Evolutionary conservation across 1,140 invertebrate species (phyloP), one percentile per base, ranked within the genome.

Genomic region (Meloidogyne hapla): DNA sequence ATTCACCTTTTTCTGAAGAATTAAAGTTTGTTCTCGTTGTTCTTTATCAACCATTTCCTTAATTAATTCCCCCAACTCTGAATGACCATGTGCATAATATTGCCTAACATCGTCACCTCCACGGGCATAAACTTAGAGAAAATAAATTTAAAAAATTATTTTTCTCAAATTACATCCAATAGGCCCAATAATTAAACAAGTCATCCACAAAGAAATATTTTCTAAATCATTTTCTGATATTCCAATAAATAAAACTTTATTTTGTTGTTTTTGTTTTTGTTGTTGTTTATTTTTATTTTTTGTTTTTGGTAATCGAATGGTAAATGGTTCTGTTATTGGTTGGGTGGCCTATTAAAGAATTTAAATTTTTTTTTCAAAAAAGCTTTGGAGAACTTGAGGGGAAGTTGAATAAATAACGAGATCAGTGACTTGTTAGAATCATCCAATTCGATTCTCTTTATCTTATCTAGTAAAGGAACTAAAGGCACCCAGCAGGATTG

Each of bases 21-120:
- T 33, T 1, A 77, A 28, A 18, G 25, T 65, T 21, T 62, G 68
- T 69, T 81, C 79, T 2, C 79, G 71, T 45, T 74, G 79, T 48
- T 80, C 79, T 56, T 80, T 80, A 33, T 80, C 74, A 63, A 73
- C 72, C 33, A 80, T 76, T 25, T 80, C 70, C 25, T 61, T 45
- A 25, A 76, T 26, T 67, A 69, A 42, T 25, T 79, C 75, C 6
- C 62, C 33, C 5, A 79, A 48, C 23, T 74, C 61, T 1, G 67
- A 8, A 5, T 74, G 15, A 10, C 76, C 76, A 42, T 65, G 18
- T 9, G 76, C 76, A 74, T 33, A 75, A 21, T 26, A 38, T 13
- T 75, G 74, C 9, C 74, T 70, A 48, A 75, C 40, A 13, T 75
- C 74, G n/a, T 75, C 38, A 13, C 40, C 74, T 13, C 21, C 48